Evolutionary conservation across 2,113 vertebrate species (phyloP).

Genomic region (Serinus canaria): DNA sequence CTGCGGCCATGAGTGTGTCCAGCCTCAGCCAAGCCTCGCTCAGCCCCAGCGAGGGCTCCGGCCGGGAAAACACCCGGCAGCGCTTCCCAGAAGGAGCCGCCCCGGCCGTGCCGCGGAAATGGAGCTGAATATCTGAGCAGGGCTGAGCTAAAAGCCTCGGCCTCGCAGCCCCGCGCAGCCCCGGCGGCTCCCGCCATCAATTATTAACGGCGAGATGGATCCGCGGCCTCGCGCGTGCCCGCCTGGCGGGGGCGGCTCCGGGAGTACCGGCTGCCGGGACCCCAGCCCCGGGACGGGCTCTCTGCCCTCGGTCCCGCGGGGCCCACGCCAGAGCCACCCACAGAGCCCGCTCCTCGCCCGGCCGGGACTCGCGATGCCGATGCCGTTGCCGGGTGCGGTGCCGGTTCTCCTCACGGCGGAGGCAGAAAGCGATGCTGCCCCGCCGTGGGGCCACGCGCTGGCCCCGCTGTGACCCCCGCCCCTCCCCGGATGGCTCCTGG

Average conservation of each 20-base stretch:
- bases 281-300: not conserved
- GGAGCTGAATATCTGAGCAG: slow-evolving; percentile 54
- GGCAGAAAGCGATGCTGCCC: not conserved
- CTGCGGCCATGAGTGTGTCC: not conserved
- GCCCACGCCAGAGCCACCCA: too few relatives aligned
- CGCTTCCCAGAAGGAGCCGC: slow-evolving; percentile 44
- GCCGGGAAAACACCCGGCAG: slow-evolving; percentile 23
- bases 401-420: not conserved
- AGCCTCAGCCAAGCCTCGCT: not conserved
- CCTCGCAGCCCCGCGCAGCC: not conserved
- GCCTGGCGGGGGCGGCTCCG: not conserved
- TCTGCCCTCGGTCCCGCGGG: not conserved
- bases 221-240: not conserved
- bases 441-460: not conserved
- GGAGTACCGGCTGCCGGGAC: not conserved
- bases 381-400: not conserved
- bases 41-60: not conserved
- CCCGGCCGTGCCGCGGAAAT: slow-evolving; percentile 35
- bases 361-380: not conserved
- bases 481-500: slow-evolving; percentile 41
- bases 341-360: not conserved
- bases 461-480: slow-evolving; percentile 16
- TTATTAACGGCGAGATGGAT: slow-evolving; percentile 35
- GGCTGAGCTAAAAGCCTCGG: slow-evolving; percentile 44
- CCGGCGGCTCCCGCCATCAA: slow-evolving; percentile 31